phyloP scores from a whole-genome alignment of 2,797 vertebrate species.

The Enteromius trimaculatus region DNA sequence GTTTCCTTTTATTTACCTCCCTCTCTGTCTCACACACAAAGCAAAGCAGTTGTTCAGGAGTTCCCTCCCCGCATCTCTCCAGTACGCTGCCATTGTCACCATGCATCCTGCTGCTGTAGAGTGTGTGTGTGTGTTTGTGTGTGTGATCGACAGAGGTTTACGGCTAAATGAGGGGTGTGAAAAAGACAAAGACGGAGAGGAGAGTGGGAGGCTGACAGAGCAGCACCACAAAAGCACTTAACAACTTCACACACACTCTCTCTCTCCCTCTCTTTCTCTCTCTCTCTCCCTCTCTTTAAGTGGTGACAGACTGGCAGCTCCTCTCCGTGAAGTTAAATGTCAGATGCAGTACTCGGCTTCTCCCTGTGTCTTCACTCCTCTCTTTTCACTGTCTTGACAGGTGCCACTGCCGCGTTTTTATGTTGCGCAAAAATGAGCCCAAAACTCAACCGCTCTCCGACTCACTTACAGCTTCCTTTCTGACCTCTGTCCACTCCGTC shows the following conservation, averaged over 20 bases:
- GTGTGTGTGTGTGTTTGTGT: not conserved
- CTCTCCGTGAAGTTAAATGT: constrained; percentile 54
- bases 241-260: constrained; percentile 32
- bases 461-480: constrained; percentile 31
- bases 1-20: constrained; percentile 8
- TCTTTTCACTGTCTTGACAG: constrained; percentile 41
- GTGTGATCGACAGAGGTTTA: constrained; percentile 50
- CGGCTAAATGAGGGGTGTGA: constrained; percentile 40
- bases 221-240: constrained; percentile 49
- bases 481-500: constrained; percentile 33
- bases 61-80: constrained; percentile 28
- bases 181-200: constrained; percentile 32
- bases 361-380: constrained; percentile 33
- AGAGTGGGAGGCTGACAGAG: constrained; percentile 45
- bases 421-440: constrained; percentile 42
- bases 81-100: constrained; percentile 34
- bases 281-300: constrained; percentile 31
- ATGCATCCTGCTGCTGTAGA: constrained; percentile 15
- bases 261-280: constrained; percentile 4
- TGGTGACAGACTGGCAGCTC: constrained; percentile 51
- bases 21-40: constrained; percentile 18
- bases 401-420: constrained; percentile 33
- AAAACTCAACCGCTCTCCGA: constrained; percentile 21
- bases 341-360: constrained; percentile 50
- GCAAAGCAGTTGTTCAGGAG: constrained; percentile 13